phyloP scores from a whole-genome alignment of 1,140 invertebrate species.

The Hyles vespertilio region DNA sequence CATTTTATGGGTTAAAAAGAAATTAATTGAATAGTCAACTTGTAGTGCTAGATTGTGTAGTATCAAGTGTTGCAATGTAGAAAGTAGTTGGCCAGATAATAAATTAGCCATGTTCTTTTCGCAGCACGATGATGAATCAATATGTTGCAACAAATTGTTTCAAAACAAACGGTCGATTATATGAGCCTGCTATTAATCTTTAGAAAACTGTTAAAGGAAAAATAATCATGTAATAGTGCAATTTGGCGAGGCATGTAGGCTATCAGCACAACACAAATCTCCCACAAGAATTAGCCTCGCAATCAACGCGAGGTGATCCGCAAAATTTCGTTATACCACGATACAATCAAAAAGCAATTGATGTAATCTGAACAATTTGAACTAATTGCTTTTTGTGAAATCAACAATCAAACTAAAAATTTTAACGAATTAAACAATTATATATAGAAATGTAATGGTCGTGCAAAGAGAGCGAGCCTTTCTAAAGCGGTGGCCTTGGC shows the following conservation, averaged over 20 bases:
- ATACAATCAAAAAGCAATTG: background rate
- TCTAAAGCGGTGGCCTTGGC: conserved; percentile 4
- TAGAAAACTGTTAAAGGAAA: conserved; percentile 1
- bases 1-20: too few species aligned
- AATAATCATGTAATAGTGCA: background rate
- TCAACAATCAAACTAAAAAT: conserved; percentile 3
- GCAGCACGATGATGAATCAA: too few species aligned
- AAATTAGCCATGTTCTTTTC: too few species aligned
- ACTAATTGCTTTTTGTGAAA: conserved; percentile 6
- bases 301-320: too few species aligned
- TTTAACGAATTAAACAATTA: conserved; percentile 4
- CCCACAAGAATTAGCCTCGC: background rate
- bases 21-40: too few species aligned
- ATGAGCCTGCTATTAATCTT: too few species aligned
- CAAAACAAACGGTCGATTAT: too few species aligned
- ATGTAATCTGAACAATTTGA: conserved; percentile 4
- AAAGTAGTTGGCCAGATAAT: too few species aligned
- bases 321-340: too few species aligned
- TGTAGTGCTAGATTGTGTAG: too few species aligned
- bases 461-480: background rate
- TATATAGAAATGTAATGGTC: background rate
- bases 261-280: background rate
- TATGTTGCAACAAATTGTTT: too few species aligned
- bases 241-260: background rate
- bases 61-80: too few species aligned